These are phyloP conservation scores for Drosophila funebris DNA, from an alignment of 1,140 invertebrate genomes.

Conservation along the genomic window DNA sequence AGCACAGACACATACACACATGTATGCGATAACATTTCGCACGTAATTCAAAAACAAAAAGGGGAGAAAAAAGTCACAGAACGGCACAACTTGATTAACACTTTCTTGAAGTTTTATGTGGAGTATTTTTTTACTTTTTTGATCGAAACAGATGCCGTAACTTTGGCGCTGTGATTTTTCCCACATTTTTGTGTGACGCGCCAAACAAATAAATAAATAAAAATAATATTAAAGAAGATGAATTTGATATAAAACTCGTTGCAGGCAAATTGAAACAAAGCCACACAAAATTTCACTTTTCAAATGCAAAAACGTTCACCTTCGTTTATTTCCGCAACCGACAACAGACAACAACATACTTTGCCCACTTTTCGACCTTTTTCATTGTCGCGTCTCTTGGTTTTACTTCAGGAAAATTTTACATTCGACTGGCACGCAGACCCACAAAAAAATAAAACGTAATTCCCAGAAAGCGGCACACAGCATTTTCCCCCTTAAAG, in stretches of 20 bases:
- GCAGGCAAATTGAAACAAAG: constrained; percentile 53
- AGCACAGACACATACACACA: constrained; percentile 5
- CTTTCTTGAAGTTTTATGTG: constrained; percentile 40
- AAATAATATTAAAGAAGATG: constrained; percentile 27
- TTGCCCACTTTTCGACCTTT: constrained; percentile 52
- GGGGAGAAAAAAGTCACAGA: constrained; percentile 46
- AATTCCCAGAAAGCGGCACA: constrained; percentile 22
- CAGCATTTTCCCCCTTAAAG: constrained; percentile 44
- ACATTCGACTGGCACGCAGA: constrained; percentile 50
- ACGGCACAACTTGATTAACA: constrained; percentile 73
- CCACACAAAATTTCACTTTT: constrained; percentile 76
- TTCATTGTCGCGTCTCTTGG: constrained; percentile 55
- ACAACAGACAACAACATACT: constrained; percentile 30
- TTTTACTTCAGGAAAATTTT: constrained; percentile 55
- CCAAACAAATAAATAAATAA: constrained; percentile 71
- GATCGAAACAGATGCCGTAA: constrained; percentile 54
- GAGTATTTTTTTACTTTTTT: not conserved
- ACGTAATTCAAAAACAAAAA: constrained; percentile 64
- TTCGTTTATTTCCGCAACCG: constrained; percentile 79
- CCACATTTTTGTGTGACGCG: constrained; percentile 55
- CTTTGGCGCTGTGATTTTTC: constrained; percentile 65
- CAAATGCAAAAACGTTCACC: constrained; percentile 80
- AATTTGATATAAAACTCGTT: constrained; percentile 1
- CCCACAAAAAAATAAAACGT: constrained; percentile 8
- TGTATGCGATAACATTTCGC: constrained; percentile 61